Conservation (phyloP, 2,113 vertebrate species). For the Amblyornis subalaris region DNA sequence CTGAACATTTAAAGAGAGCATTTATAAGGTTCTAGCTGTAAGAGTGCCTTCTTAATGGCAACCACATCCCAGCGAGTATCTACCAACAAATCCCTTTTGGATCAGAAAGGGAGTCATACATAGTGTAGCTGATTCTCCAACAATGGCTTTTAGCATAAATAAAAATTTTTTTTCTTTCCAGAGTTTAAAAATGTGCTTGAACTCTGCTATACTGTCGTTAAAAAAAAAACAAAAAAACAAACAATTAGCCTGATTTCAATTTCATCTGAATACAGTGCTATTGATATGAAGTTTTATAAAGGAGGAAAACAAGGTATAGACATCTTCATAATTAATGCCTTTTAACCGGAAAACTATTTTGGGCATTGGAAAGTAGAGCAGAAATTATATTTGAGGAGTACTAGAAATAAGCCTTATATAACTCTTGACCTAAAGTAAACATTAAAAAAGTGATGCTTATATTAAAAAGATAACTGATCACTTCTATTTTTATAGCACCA, state of each 20-base stretch:
- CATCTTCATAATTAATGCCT: neutral
- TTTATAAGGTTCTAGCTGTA: neutral
- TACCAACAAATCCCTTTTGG: neutral
- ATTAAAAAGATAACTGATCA: neutral
- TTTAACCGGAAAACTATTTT: neutral
- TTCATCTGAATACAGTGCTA: neutral
- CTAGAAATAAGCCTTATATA: neutral
- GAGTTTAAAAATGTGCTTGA: neutral
- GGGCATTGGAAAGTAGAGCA: conserved; percentile 5
- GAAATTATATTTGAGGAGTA: neutral
- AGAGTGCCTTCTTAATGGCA: neutral
- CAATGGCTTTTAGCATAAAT: neutral
- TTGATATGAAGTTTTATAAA: neutral
- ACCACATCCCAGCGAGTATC: neutral
- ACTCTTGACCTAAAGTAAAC: neutral
- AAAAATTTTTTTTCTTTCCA: neutral
- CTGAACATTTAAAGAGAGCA: neutral
- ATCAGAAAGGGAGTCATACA: neutral
- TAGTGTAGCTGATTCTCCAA: neutral
- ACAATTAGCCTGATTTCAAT: neutral
- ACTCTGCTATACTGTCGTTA: neutral
- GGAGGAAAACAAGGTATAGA: neutral
- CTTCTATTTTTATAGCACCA: neutral
- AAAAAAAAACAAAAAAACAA: neutral
- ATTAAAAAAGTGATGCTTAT: neutral